Base-by-base conservation (phyloP, 35 echinoderm and acorn worm species). In the Lytechinus pictus region DNA sequence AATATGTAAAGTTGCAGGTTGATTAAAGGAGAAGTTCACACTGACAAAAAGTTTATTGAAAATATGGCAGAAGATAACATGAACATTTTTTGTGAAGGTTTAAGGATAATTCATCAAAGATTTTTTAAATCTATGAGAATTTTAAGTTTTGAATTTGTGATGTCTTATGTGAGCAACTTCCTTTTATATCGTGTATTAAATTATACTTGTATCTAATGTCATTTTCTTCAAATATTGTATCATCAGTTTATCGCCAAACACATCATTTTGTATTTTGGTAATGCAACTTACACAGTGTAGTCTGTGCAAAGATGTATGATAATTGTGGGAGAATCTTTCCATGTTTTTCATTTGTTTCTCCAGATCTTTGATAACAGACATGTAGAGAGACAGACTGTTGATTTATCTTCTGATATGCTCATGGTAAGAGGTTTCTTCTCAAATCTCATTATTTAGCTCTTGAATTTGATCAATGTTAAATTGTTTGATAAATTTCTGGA, bases 351-450 rank as follows among this genome's bases (percentile, higher is more conserved):
- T 90, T 60, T 91, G 89, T 95, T 5, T 96, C 5, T 86, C 6
- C 94, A 99, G 98, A 99, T 99, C 51, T 99, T 99, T 94, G 96
- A 94, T 57, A 97, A 99, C 91, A 96, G 96, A n/a, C 97, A 97
- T 52, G 95, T 97, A 7, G 96, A 97, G 29, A 96, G 96, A 56
- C 61, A 95, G 89, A 97, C 97, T 51, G 95, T 97, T 3, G 95
- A 94, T 24, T 94, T 97, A 12, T 86, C 98, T 52, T 97, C 96
- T 9, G 98, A 98, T 52, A 97, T 98, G 96, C 95, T 98, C n/a
- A 98, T 97, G 98, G 98, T 98, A 71, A 93, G 52, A 55, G 28
- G 52, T 57, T 10, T 93, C 27, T 21, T 93, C 57, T 93, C 57
- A 53, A 55, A 44, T 9, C 9, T n/a, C 12, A 27, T 55, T 24